Percentiles rank a stretch among this genome's conserved stretches.
Evolutionary conservation across 2,888 invertebrate species (phyloP).

Genomic region (Amiota mariae): DNA sequence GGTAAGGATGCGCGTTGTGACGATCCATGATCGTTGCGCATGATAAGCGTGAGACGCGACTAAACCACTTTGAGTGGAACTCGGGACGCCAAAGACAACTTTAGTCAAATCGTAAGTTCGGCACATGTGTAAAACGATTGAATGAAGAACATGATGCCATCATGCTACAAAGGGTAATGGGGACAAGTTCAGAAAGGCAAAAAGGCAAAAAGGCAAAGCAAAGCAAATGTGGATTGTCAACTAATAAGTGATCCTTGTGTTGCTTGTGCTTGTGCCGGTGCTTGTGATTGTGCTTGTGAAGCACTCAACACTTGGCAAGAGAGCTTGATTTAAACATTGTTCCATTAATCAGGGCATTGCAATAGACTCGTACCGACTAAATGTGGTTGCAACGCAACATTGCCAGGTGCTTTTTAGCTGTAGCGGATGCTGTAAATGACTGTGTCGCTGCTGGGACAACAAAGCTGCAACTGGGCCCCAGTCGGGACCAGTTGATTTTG

Average conservation of each 20-base stretch:
- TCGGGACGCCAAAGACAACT: neutral
- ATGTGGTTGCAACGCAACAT: neutral
- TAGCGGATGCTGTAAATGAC: constrained; percentile 29
- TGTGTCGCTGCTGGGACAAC: neutral
- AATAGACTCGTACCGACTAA: neutral
- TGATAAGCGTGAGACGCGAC: constrained; percentile 8
- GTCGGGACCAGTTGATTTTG: neutral
- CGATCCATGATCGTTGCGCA: constrained; percentile 6
- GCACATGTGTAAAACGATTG: too few species aligned
- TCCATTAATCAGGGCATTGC: constrained; percentile 56
- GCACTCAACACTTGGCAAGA: constrained; percentile 62
- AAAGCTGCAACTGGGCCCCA: neutral
- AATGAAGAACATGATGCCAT: too few species aligned
- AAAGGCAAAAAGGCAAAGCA: neutral
- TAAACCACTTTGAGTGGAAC: neutral
- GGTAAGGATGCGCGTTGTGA: constrained; percentile 7
- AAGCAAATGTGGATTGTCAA: constrained; percentile 6
- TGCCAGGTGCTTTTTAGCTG: constrained; percentile 22
- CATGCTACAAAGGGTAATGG: too few species aligned
- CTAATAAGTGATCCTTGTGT: neutral
- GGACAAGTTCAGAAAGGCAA: neutral
- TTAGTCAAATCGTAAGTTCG: constrained; percentile 17
- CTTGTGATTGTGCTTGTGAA: constrained; percentile 36
- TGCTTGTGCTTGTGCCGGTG: neutral
- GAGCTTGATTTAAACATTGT: constrained; percentile 56